Evolutionary conservation across 2,888 invertebrate species (phyloP), one percentile per base, ranked within the genome.

Genomic region (Sphinx pinastri): DNA sequence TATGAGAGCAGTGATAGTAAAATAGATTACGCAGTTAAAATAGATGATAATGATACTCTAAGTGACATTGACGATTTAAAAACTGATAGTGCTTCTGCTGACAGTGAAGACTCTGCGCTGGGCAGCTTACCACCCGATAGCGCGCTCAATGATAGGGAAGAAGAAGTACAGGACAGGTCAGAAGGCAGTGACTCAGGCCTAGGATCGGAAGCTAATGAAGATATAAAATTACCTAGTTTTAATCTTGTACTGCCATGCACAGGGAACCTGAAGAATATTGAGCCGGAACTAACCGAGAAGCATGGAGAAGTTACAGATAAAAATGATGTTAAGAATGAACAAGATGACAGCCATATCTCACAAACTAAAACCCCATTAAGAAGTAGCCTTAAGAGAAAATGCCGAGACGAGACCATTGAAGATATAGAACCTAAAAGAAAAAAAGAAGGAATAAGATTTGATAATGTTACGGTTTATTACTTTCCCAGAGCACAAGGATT

Each of bases 401-500:
- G 81, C 58, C 84, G 88, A 38, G 82, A 86, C 85, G 86, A 91
- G 81, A 84, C 89, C 70, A 90, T 88, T 67, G 91, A 92, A 59
- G 94, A 92, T 76, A 90, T 94, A 7, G 89, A 91, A 31, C 79
- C 87, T 73, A 94, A 96, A 83, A 97, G 96, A 85, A 95, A 95
- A 83, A 98, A 97, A 90, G 96, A 97, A 79, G 96, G 96, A 59
- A 98, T 99, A 74, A 96, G 96, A 76, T 99, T 99, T 88, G 97
- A 98, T 79, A 97, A 96, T 76, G 99, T 99, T 0, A 98, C 98
- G 25, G 98, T 99, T 12, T 99, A 96, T 90, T 99, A 99, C 92
- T 99, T 99, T 92, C 98, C 98, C 2, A 95, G 99, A 83, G 96
- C 98, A 70, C 98, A 98, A 94, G 98, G 98, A 25, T 98, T 98